Percentiles rank a stretch among this genome's conserved stretches.
These are phyloP conservation scores for Anabas testudineus DNA, from an alignment of 2,797 vertebrate species.

Conservation along the genomic window DNA sequence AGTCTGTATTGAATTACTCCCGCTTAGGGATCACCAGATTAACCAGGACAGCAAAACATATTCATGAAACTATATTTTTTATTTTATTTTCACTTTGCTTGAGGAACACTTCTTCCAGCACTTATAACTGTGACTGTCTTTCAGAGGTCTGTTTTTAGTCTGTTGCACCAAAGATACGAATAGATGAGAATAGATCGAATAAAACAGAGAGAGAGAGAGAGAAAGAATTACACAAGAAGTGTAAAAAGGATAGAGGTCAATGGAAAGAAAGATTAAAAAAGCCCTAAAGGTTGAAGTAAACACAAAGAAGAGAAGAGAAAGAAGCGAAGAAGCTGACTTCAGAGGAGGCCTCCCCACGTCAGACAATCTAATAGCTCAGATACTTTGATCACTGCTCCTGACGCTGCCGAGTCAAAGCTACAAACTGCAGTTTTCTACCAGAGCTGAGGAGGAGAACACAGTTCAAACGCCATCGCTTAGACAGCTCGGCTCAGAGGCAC, in stretches of 20 bases:
- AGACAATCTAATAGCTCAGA: conserved; percentile 27
- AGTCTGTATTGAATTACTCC: too few species aligned
- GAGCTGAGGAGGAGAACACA: conserved; percentile 3
- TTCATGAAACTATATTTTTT: too few species aligned
- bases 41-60: background rate
- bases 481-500: conserved; percentile 4
- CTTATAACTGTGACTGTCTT: background rate
- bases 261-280: background rate
- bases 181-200: background rate
- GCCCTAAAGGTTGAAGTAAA: conserved; percentile 4
- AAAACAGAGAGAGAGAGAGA: background rate
- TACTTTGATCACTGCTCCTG: conserved; percentile 37
- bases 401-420: conserved; percentile 15
- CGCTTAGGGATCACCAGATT: too few species aligned
- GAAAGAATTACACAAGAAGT: conserved; percentile 9
- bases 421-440: background rate
- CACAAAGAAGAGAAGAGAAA: conserved; percentile 8
- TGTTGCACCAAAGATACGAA: background rate
- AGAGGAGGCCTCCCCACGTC: conserved; percentile 10
- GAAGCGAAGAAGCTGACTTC: conserved; percentile 6
- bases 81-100: too few species aligned
- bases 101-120: background rate
- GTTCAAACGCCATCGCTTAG: conserved; percentile 35
- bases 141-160: conserved; percentile 2
- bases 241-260: background rate